These are phyloP conservation scores for Xiphorhynchus elegans DNA, from an alignment of 2,113 vertebrate genomes.

Conservation along the genomic window DNA sequence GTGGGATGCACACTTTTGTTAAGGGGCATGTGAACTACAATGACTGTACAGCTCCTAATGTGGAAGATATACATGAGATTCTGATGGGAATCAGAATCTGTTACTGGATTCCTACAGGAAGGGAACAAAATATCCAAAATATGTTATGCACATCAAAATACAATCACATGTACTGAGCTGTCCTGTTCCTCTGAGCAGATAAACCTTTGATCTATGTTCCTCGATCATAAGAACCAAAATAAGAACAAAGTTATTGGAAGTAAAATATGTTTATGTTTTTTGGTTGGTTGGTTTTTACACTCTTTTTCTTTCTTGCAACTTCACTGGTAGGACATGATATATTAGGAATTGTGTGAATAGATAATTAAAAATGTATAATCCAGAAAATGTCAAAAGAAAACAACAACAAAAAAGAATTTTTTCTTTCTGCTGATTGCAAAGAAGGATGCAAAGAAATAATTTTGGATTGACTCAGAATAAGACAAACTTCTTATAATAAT, in stretches of 20 bases:
- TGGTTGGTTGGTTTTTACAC: background rate
- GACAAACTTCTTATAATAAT: background rate
- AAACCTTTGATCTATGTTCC: background rate
- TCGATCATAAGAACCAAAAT: background rate
- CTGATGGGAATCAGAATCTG: background rate
- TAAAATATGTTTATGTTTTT: background rate
- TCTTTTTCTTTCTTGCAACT: background rate
- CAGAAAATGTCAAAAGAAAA: background rate
- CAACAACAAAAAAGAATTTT: background rate
- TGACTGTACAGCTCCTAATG: background rate
- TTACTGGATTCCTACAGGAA: background rate
- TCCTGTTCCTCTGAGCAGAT: background rate
- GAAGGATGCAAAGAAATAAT: background rate
- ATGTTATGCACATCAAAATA: background rate
- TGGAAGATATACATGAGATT: background rate
- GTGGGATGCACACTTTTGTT: background rate
- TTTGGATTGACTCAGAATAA: background rate
- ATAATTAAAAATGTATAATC: background rate
- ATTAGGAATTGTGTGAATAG: background rate
- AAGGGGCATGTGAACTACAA: background rate
- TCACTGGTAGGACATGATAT: background rate
- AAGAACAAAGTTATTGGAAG: background rate
- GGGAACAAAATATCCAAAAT: background rate
- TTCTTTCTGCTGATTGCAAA: background rate
- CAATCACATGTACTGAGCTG: background rate